Evolutionary conservation across 2,797 vertebrate species (phyloP), one percentile per base, ranked within the genome.

Genomic region (Crenichthys baileyi): DNA sequence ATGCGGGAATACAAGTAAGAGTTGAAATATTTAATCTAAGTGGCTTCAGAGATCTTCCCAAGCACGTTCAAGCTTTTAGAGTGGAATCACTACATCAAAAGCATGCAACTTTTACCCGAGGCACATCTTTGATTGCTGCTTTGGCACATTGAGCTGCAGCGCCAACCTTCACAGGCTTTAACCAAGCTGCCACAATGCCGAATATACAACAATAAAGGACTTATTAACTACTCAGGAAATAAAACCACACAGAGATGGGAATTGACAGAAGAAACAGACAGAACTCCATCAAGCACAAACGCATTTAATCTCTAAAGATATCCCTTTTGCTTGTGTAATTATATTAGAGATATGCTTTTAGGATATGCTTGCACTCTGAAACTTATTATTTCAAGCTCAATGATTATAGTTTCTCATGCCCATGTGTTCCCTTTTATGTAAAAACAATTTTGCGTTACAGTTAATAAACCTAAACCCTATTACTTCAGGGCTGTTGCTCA

Each of bases 11-110:
- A 41, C 29, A 50, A 80, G 50, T 22, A n/a, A 20, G 51, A 60
- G 74, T 79, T 76, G 46, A 82, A 73, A 76, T 83, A 53, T 78
- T 68, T 76, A 41, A 86, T 76, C 48, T 75, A 53, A 89, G 86
- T 85, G 79, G 84, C 85, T 87, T 78, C 46, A 76, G 50, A 16
- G 71, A 70, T 73, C 46, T 77, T 44, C 76, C 55, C 16, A 74
- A 73, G 68, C 55, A 76, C 29, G 20, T 78, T 70, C 73, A 39
- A 75, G 75, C 77, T 79, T 67, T 36, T 6, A 22, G 15, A 29
- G 24, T 29, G 55, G 39, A 46, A 68, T 68, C 29, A 0, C 61
- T 7, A 50, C 58, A 77, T 84, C 7, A 41, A 39, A 85, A 58
- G 70, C 68, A 53, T 20, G n/a, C 53, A 53, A 56, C 56, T 78